These are phyloP conservation scores for Stichodactyla mertensii DNA, from an alignment of 64 coral and sea anemone genomes.

Conservation along the genomic window DNA sequence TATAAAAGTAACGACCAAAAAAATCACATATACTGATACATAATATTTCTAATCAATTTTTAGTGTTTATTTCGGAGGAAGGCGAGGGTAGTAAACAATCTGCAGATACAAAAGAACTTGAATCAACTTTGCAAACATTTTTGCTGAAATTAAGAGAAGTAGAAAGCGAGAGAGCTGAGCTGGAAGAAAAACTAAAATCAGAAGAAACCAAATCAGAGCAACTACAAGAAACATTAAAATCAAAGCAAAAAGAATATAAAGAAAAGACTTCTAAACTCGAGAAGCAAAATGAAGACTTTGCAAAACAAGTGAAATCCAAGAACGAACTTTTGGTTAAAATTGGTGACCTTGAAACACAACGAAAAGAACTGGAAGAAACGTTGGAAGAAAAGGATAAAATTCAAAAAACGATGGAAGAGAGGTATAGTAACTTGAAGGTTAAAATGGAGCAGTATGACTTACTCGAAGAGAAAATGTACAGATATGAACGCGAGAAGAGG, in stretches of 20 bases:
- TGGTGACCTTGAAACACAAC: conserved; percentile 43
- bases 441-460: conserved; percentile 73
- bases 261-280: conserved; percentile 58
- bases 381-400: conserved; percentile 47
- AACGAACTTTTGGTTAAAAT: conserved; percentile 69
- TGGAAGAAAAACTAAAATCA: conserved; percentile 57
- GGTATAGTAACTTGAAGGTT: conserved; percentile 45
- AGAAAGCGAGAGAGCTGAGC: conserved; percentile 55
- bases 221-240: conserved; percentile 22
- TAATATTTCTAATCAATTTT: not conserved
- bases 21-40: no score
- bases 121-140: conserved; percentile 44
- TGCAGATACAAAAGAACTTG: conserved; percentile 34
- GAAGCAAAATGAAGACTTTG: conserved; percentile 54
- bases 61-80: conserved; percentile 22
- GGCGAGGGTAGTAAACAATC: conserved; percentile 34
- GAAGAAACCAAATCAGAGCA: conserved; percentile 51
- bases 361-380: conserved; percentile 53
- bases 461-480: conserved; percentile 82
- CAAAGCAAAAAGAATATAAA: conserved; percentile 21
- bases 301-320: conserved; percentile 57
- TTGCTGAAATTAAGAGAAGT: conserved; percentile 57
- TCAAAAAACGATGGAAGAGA: conserved; percentile 39
- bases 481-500: conserved; percentile 82
- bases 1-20: no score